Base-by-base conservation (phyloP, 2,113 vertebrate species). In the Tautogolabrus adspersus region DNA sequence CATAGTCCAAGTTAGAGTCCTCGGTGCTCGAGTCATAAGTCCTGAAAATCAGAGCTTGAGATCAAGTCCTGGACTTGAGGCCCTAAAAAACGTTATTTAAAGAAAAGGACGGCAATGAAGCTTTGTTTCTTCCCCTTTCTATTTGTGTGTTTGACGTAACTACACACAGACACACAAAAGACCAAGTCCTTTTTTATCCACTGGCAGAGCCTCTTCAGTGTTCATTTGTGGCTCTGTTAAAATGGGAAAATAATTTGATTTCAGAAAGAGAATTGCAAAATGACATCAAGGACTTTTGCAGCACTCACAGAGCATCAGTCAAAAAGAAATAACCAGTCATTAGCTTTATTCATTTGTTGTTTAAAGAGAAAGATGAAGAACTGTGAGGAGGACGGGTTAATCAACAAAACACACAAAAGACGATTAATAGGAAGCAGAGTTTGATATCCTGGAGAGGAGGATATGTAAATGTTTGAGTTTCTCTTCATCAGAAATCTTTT, bases 361-460 rank as follows among this genome's bases (percentile, higher is more conserved):
- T 80, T 64, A 72, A 13, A 75, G 37, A 44, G 34, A 69, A 83
- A 44, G 73, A 67, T 66, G 49, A 59, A 54, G 34, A 51, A 77
- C 69, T 55, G 22, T 64, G 60, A 63, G 34, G 46, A 52, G n/a
- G 40, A 19, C 63, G 21, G 74, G 71, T 87, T 74, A 81, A 79
- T 71, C 21, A 85, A 76, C 70, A 81, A 78, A 81, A 82, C 62
- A 84, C 51, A 72, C 30, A 72, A 77, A 75, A 68, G 49, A 68
- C n/a, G 44, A 78, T 68, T 62, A 77, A 54, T 46, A 71, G n/a
- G 57, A 66, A 60, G 54, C 44, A 72, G 67, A 75, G 70, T 2
- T 5, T 59, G 55, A 78, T 81, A 49, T 80, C 76, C 72, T 22
- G 2, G 26, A 78, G 49, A 80, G 46, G 46, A 73, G 37, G 59